phyloP scores from a whole-genome alignment of 2,113 vertebrate species.

The Grammomys dolichurus region DNA sequence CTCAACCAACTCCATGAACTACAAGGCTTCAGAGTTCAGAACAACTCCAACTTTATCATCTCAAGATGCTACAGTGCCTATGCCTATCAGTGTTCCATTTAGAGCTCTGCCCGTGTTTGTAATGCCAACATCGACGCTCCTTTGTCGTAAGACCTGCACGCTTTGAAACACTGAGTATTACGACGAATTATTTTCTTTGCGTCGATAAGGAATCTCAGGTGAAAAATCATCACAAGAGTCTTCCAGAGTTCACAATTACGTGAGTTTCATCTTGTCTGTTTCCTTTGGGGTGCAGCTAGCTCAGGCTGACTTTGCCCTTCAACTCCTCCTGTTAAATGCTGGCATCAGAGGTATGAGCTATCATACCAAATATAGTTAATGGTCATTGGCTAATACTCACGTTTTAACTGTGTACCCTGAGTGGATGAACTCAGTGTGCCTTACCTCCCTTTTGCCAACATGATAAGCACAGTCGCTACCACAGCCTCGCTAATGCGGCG shows the following conservation, averaged over 20 bases:
- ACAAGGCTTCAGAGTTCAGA: no score
- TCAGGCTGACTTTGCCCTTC: background rate
- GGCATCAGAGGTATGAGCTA: background rate
- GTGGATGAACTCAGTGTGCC: background rate
- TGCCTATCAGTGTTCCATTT: no score
- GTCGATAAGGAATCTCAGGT: background rate
- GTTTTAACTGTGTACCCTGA: background rate
- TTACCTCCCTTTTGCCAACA: accelerated
- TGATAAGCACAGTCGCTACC: accelerated
- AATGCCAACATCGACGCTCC: no score
- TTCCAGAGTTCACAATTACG: background rate
- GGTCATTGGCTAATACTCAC: background rate
- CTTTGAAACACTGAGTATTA: background rate
- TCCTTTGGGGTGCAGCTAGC: background rate
- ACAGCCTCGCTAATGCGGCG: accelerated
- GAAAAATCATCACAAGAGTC: no score
- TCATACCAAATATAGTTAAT: background rate
- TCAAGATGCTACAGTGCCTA: background rate
- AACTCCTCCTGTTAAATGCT: background rate
- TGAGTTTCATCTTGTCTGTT: background rate
- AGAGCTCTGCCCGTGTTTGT: accelerated
- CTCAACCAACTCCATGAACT: no score
- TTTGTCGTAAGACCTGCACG: no score
- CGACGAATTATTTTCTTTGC: background rate
- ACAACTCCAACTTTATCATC: background rate